A percentile compares a stretch with the other conserved stretches of the same genome.
phyloP scores from a whole-genome alignment of 2,797 vertebrate species.

The Lindbergichthys nudifrons region DNA sequence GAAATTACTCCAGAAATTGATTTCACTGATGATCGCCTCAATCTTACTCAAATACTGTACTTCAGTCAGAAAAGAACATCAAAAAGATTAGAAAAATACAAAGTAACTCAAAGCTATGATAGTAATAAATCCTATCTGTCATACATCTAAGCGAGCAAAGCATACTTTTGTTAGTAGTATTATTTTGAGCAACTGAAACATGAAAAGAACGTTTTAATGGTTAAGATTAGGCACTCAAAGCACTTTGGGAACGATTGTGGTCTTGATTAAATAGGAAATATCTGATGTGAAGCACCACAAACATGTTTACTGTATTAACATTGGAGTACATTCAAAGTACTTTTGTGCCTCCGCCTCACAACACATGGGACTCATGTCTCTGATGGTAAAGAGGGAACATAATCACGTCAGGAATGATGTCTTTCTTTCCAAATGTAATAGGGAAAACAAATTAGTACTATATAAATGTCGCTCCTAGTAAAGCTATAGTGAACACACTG shows the following conservation, averaged over 20 bases:
- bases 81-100: too few species aligned
- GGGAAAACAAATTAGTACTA: not conserved
- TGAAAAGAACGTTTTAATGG: not conserved
- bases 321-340: not conserved
- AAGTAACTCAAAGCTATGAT: too few species aligned
- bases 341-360: not conserved
- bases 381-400: not conserved
- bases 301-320: not conserved
- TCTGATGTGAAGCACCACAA: not conserved
- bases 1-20: too few species aligned
- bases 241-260: not conserved
- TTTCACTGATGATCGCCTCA: too few species aligned
- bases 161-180: too few species aligned
- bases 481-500: not conserved
- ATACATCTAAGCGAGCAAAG: too few species aligned
- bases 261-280: constrained; percentile 1
- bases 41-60: too few species aligned
- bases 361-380: not conserved
- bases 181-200: not conserved
- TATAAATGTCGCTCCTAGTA: not conserved
- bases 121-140: too few species aligned
- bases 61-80: too few species aligned
- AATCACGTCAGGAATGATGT: not conserved
- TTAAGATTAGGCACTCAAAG: not conserved
- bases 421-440: not conserved